Conservation (phyloP, 2,888 invertebrate genomes). For the Andrena haemorrhoa region DNA sequence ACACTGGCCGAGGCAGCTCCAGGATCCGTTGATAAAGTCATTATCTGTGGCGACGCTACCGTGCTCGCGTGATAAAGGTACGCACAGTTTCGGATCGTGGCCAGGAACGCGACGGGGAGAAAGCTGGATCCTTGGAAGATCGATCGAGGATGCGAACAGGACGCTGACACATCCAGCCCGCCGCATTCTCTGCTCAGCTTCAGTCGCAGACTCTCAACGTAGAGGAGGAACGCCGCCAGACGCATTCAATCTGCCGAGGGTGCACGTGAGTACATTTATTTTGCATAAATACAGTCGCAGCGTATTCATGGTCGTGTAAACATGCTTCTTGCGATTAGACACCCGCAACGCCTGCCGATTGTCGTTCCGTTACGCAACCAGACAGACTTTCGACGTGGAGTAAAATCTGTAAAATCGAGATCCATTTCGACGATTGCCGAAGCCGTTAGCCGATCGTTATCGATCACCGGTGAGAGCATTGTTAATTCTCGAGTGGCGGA, state of each 20-base stretch:
- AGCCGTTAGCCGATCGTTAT: neutral
- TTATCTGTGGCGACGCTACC: neutral
- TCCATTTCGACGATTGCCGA: neutral
- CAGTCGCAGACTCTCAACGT: neutral
- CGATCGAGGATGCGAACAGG: slow-evolving; percentile 24
- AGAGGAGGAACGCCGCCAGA: neutral
- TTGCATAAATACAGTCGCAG: neutral
- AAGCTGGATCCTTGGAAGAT: neutral
- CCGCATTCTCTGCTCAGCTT: neutral
- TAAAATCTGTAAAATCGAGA: neutral
- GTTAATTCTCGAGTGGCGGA: neutral
- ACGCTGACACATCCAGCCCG: no score
- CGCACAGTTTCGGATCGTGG: neutral
- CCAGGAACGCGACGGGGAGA: neutral
- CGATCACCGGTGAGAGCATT: neutral
- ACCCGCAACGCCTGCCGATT: neutral
- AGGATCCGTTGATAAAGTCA: slow-evolving; percentile 26
- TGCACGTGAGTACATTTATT: slow-evolving; percentile 43
- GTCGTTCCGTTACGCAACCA: slow-evolving; percentile 30
- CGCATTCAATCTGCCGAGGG: neutral
- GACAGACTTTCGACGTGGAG: slow-evolving; percentile 13
- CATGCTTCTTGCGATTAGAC: neutral
- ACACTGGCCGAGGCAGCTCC: slow-evolving; percentile 15
- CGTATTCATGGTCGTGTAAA: neutral
- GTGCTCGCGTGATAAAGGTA: slow-evolving; percentile 3